Conservation (phyloP, 2,888 invertebrate species). For the Melanotus villosus region DNA sequence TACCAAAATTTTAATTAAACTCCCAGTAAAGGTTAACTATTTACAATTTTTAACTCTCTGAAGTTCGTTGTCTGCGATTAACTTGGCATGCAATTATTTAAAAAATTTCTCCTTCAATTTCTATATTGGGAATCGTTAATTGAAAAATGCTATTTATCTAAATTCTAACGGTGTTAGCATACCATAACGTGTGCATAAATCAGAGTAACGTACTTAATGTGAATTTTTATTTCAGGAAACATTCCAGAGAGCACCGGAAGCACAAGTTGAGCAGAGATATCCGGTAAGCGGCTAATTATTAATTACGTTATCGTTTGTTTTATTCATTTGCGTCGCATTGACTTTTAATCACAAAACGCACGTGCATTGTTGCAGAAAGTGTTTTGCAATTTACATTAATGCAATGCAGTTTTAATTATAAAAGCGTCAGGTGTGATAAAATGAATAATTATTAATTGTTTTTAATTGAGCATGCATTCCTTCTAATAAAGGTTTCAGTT, state of each 20-base stretch:
- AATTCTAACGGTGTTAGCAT: neutral
- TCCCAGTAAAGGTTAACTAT: slow-evolving; percentile 18
- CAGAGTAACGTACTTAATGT: neutral
- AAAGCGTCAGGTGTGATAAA: slow-evolving; percentile 27
- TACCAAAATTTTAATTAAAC: slow-evolving; percentile 26
- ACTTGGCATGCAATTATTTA: slow-evolving; percentile 6
- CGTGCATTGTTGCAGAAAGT: slow-evolving; percentile 21
- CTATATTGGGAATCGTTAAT: slow-evolving; percentile 13
- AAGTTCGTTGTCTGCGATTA: neutral
- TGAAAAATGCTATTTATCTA: slow-evolving; percentile 11
- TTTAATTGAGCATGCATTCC: slow-evolving; percentile 13
- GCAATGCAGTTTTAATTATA: slow-evolving; percentile 31
- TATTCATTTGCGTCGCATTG: slow-evolving; percentile 6
- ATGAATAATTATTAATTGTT: slow-evolving; percentile 21
- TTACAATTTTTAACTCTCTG: slow-evolving; percentile 15
- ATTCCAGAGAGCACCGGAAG: slow-evolving; percentile 67
- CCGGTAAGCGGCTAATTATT: slow-evolving; percentile 62
- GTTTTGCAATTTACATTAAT: slow-evolving; percentile 11
- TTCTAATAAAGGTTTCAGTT: neutral
- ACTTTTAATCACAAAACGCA: slow-evolving; percentile 19
- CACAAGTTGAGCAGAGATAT: slow-evolving; percentile 66
- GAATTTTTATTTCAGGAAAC: slow-evolving; percentile 63
- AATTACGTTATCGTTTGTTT: slow-evolving; percentile 15
- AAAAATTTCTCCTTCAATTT: slow-evolving; percentile 22
- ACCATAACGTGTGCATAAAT: neutral